Evolutionary conservation across 1,140 invertebrate species (phyloP).

Genomic region (Brachionus sp.): DNA sequence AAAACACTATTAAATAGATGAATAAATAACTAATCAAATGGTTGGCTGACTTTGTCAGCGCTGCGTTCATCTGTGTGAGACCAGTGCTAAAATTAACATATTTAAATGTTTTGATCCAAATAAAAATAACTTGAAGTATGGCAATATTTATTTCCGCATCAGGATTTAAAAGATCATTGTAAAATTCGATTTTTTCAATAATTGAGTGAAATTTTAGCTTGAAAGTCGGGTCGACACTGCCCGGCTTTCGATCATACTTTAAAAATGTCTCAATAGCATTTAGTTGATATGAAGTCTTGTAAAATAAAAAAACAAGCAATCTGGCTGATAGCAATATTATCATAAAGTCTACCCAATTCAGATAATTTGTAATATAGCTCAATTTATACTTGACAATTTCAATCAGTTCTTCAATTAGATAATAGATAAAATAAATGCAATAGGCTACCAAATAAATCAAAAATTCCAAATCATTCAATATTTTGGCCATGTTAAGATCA

Average conservation of each 20-base stretch:
- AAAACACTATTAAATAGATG: background rate
- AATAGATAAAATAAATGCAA: background rate
- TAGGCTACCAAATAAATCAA: background rate
- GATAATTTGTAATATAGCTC: background rate
- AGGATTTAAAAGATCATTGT: background rate
- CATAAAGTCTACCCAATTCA: background rate
- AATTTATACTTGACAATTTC: background rate
- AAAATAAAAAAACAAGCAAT: background rate
- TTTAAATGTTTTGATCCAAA: slow-evolving; percentile 35
- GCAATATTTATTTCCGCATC: background rate
- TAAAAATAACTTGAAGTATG: slow-evolving; percentile 5
- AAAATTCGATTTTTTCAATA: background rate
- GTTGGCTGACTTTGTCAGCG: background rate
- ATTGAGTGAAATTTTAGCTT: background rate
- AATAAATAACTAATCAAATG: slow-evolving; percentile 21
- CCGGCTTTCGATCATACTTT: background rate
- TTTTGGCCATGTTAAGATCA: background rate
- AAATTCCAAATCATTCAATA: background rate
- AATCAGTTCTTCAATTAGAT: background rate
- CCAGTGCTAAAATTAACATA: slow-evolving; percentile 23
- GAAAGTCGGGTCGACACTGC: background rate
- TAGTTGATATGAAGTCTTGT: background rate
- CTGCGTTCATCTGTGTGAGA: background rate
- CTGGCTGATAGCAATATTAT: background rate
- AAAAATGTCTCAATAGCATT: background rate